Conservation (phyloP, 2,888 invertebrate genomes). For the Digitonthophagus gazella region DNA sequence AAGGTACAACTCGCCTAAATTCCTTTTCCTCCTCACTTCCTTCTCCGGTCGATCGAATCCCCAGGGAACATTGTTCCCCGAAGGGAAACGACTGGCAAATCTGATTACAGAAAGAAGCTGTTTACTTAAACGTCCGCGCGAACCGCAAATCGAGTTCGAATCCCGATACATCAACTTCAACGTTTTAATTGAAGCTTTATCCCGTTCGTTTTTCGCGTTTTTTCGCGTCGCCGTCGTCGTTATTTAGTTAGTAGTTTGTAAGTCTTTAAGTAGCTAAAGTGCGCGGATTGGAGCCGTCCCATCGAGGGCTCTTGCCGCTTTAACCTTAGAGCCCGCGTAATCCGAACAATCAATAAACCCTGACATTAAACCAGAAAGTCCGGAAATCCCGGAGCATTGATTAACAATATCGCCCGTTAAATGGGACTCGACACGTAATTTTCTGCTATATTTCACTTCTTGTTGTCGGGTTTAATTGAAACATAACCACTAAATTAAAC, state of each 20-base stretch:
- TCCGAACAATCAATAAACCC: not conserved
- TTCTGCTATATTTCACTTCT: not conserved
- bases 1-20: not conserved
- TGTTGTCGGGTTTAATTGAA: too few species aligned
- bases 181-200: too few species aligned
- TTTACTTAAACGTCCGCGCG: not conserved
- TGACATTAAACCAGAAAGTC: not conserved
- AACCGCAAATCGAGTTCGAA: not conserved
- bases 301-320: not conserved
- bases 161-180: too few species aligned
- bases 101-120: not conserved
- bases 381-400: not conserved
- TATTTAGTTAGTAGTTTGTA: too few species aligned
- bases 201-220: too few species aligned
- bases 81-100: too few species aligned
- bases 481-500: too few species aligned
- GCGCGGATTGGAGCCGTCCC: not conserved
- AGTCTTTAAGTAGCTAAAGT: too few species aligned
- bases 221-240: too few species aligned
- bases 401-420: not conserved
- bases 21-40: too few species aligned
- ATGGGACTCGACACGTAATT: not conserved
- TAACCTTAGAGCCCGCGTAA: not conserved
- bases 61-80: too few species aligned
- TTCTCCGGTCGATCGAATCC: too few species aligned